Evolutionary conservation across 2,888 invertebrate genomes (phyloP).

Genomic region (Halictus quadricinctus): DNA sequence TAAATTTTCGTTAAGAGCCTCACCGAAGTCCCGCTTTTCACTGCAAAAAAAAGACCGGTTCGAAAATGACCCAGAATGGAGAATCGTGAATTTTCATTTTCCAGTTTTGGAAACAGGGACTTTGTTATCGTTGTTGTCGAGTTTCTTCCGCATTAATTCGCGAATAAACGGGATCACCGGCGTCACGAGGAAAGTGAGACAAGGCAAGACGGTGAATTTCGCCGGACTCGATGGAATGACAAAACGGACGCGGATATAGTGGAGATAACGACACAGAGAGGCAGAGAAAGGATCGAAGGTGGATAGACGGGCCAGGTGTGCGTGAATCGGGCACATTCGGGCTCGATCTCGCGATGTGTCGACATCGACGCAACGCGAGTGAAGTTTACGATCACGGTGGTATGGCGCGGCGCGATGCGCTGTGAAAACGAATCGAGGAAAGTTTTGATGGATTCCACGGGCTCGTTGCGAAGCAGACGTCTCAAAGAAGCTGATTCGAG

Average conservation of each 20-base stretch:
- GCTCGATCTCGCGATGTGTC: conserved; percentile 1
- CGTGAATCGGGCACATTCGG: background rate
- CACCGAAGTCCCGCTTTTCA: background rate
- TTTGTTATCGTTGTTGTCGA: background rate
- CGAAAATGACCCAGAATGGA: background rate
- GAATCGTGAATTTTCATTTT: background rate
- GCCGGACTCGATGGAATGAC: background rate
- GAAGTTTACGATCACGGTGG: background rate
- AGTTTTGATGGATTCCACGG: conserved; percentile 25
- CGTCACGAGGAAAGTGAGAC: background rate
- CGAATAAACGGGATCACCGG: background rate
- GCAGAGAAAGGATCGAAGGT: background rate
- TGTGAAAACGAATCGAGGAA: background rate
- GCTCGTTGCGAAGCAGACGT: background rate
- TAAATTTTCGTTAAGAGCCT: background rate
- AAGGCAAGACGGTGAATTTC: background rate
- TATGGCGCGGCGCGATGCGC: background rate
- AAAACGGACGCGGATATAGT: background rate
- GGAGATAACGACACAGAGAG: background rate
- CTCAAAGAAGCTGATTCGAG: conserved; percentile 25
- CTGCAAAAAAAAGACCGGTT: too few species aligned
- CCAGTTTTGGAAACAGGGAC: background rate
- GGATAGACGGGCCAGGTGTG: background rate
- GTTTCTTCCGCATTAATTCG: background rate
- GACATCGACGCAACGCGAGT: background rate